Evolutionary conservation across 2,113 vertebrate genomes (phyloP), one percentile per base, ranked within the genome.

Genomic region (Phasianus colchicus): DNA sequence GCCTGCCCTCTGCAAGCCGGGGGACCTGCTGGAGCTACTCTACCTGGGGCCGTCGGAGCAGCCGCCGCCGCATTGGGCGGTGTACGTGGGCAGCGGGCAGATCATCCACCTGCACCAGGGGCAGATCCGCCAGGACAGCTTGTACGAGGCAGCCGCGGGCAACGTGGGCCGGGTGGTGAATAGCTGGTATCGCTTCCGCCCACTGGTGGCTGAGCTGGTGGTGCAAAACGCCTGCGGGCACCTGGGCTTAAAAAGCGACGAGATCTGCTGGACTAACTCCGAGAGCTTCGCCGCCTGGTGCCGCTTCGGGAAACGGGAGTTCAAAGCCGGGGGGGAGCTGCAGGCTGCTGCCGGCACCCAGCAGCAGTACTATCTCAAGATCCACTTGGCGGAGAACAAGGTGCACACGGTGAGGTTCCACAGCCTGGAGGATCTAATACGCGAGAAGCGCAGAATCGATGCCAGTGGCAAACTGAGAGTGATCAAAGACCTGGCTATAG

Each of bases 261-360:
- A 99, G 97, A 99, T 99, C 95, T 99, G 99, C 98, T 99, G 99
- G 99, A 99, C 98, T 93, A 99, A 99, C 98, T 99, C 99, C 20
- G 99, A 99, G 98, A 99, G 99, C 98, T 99, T 99, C 97, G 99
- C 99, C 87, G 99, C 99, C 91, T 99, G 99, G 99, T 99, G 99
- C 98, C 98, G 99, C 96, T 99, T 99, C 79, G 99, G 99, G 79
- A 99, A 99, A 95, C 96, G 99, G 93, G 99, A 99, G 98, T 99
- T 99, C 98, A 99, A 99, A 98, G 98, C 99, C 1, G 99, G 99
- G 2, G 99, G 99, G 38, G 99, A 99, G 98, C 98, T 95, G 90
- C 98, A 98, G 94, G 98, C 98, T 20, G 98, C 98, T 47, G 97
- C 98, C 11, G 98, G 97, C 67, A 91, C 97, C 58, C 98, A 98